Percentiles rank a stretch among this genome's conserved stretches.
Conservation (phyloP, 2,113 vertebrate species). For the Rhea pennata region DNA sequence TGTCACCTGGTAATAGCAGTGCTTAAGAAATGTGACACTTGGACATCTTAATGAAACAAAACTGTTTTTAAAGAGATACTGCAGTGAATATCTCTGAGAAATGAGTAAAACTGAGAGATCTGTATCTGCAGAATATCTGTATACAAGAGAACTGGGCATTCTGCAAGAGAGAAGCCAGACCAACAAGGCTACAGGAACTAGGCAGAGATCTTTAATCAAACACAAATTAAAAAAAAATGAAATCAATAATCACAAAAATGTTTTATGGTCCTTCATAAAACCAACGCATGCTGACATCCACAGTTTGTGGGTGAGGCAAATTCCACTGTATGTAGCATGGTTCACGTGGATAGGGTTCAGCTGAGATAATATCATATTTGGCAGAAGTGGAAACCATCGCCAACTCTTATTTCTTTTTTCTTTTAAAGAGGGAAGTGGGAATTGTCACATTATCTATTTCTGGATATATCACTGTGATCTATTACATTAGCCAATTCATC, state of each 20-base stretch:
- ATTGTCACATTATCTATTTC: background rate
- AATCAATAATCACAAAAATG: background rate
- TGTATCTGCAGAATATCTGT: background rate
- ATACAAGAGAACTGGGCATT: background rate
- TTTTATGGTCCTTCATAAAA: background rate
- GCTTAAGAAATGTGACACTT: background rate
- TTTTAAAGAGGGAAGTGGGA: background rate
- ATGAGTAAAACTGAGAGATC: background rate
- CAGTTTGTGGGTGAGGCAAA: background rate
- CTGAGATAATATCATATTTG: background rate
- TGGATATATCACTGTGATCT: background rate
- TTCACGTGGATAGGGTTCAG: background rate
- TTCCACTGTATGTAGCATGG: background rate
- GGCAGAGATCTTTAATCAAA: background rate
- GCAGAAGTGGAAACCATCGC: background rate
- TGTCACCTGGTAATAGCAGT: conserved; percentile 33
- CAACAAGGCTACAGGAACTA: background rate
- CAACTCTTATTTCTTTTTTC: background rate
- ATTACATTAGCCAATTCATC: background rate
- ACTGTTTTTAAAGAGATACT: background rate
- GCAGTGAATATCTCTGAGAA: background rate
- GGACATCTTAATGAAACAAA: conserved; percentile 18
- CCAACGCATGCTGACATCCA: background rate
- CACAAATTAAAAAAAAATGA: accelerated
- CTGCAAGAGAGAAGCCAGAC: background rate